Evolutionary conservation across 1,140 invertebrate genomes (phyloP).

Genomic region (Drosophila paulistorum): DNA sequence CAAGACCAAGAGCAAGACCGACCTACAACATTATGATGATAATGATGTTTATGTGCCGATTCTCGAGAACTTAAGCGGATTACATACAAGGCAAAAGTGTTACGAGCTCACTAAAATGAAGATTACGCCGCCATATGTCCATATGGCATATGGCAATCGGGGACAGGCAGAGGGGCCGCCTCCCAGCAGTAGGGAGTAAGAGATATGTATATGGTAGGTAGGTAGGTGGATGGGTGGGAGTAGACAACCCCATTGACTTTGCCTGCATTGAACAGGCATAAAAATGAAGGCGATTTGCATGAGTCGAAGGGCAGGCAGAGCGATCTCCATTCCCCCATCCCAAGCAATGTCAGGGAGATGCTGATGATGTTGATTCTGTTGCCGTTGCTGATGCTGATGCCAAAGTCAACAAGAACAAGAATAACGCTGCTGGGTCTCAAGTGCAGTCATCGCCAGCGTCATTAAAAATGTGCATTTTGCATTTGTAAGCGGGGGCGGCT

Average conservation of each 20-base stretch:
- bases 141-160: neutral
- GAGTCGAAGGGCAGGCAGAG: conserved; percentile 61
- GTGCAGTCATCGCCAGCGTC: conserved; percentile 61
- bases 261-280: conserved; percentile 57
- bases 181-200: conserved; percentile 28
- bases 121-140: conserved; percentile 28
- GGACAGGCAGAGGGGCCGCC: neutral
- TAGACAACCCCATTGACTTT: conserved; percentile 26
- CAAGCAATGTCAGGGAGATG: conserved; percentile 1
- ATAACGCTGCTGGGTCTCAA: conserved; percentile 49
- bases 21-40: conserved; percentile 42
- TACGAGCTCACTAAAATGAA: conserved; percentile 55
- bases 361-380: conserved; percentile 20
- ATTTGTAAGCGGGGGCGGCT: conserved; percentile 29
- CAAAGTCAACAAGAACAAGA: conserved; percentile 59
- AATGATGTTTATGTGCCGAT: conserved; percentile 71
- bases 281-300: conserved; percentile 66
- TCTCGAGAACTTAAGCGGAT: conserved; percentile 75
- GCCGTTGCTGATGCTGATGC: conserved; percentile 35
- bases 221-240: too few species aligned
- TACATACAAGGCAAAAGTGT: conserved; percentile 66
- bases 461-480: conserved; percentile 80
- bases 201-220: neutral
- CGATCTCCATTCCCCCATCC: conserved; percentile 23
- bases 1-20: conserved; percentile 23